These are phyloP conservation scores for Lycaena phlaeas DNA, from an alignment of 2,888 invertebrate genomes.

Conservation along the genomic window DNA sequence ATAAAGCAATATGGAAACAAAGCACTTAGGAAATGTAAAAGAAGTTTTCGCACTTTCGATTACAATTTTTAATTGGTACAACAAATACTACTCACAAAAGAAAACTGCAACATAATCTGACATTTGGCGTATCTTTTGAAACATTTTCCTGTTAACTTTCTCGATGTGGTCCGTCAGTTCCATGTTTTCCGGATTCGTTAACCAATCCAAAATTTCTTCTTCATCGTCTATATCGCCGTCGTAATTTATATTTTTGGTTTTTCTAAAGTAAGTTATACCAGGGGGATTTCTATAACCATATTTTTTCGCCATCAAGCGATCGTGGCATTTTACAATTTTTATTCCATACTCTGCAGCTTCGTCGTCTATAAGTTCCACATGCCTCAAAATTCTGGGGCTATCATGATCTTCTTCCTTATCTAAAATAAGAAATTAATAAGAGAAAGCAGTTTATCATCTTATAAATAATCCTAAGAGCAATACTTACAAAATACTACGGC, in stretches of 20 bases:
- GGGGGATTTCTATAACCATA: constrained; percentile 92
- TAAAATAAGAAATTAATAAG: constrained; percentile 32
- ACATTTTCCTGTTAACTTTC: constrained; percentile 93
- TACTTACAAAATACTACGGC: constrained; percentile 94
- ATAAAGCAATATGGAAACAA: no score
- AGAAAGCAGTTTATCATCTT: neutral
- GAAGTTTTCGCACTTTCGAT: no score
- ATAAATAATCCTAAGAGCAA: constrained; percentile 2
- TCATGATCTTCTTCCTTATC: constrained; percentile 88
- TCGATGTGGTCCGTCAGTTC: constrained; percentile 94
- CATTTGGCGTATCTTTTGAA: constrained; percentile 89
- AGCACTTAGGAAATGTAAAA: no score
- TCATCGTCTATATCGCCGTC: constrained; percentile 95
- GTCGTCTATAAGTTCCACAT: constrained; percentile 92
- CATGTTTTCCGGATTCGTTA: constrained; percentile 95
- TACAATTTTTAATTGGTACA: no score
- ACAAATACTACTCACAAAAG: constrained; percentile 82
- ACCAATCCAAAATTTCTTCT: constrained; percentile 92
- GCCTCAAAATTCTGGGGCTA: constrained; percentile 84
- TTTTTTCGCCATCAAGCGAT: constrained; percentile 93
- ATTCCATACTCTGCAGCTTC: constrained; percentile 94
- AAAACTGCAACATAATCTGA: constrained; percentile 94
- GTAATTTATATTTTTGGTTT: constrained; percentile 90
- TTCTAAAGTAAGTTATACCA: constrained; percentile 92
- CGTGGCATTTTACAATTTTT: constrained; percentile 89